Conservation (phyloP, 2,797 vertebrate genomes). For the Gallirallus australis region DNA sequence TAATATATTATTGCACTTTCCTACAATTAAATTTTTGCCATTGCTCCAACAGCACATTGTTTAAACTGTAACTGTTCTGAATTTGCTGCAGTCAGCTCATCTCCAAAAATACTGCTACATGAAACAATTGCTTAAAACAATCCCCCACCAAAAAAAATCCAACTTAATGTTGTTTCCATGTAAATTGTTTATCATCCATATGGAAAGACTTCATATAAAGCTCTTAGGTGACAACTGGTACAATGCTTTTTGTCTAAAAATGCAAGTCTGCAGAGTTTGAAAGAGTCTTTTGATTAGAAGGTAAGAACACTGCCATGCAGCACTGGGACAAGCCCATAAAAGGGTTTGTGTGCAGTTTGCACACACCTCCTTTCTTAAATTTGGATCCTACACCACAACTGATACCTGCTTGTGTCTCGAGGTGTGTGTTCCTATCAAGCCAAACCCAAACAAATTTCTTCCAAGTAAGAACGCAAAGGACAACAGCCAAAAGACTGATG, state of each 20-base stretch:
- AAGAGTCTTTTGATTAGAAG: background rate
- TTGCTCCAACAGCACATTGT: background rate
- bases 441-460: background rate
- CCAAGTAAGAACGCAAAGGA: background rate
- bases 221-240: background rate
- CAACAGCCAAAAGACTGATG: background rate
- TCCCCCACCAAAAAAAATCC: background rate
- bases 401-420: background rate
- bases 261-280: background rate
- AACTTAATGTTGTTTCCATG: background rate
- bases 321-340: background rate
- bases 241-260: background rate
- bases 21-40: conserved; percentile 8
- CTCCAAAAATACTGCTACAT: conserved; percentile 15
- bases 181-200: background rate
- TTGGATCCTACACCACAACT: background rate
- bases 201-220: background rate
- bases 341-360: background rate
- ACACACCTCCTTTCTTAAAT: background rate
- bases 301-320: background rate
- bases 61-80: conserved; percentile 15
- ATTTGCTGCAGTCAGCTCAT: conserved; percentile 19
- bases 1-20: conserved; percentile 54
- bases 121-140: background rate
- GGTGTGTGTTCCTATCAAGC: background rate